Percentiles rank a stretch among this genome's conserved stretches.
These are phyloP conservation scores for Pomacea canaliculata DNA, from an alignment of 2,888 invertebrate genomes.

Conservation along the genomic window DNA sequence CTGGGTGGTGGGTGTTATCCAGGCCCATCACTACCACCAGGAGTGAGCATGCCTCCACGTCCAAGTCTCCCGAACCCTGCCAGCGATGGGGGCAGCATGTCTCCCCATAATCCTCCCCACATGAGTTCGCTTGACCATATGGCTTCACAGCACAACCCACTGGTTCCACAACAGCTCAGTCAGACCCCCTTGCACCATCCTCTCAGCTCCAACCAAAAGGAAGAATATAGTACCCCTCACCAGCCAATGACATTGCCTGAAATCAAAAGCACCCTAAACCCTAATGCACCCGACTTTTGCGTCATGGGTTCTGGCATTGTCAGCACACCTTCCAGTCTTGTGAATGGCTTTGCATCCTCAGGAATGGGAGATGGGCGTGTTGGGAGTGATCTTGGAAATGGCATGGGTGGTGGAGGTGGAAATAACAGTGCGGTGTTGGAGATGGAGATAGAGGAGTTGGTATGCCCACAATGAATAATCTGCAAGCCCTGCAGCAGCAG, in stretches of 20 bases:
- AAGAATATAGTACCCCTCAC: slow-evolving; percentile 65
- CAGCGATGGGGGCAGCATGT: slow-evolving; percentile 22
- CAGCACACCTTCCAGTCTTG: slow-evolving; percentile 24
- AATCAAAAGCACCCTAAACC: slow-evolving; percentile 78
- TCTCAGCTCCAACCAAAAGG: slow-evolving; percentile 45
- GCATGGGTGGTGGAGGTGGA: slow-evolving; percentile 9
- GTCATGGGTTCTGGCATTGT: slow-evolving; percentile 19
- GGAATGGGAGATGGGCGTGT: slow-evolving; percentile 11
- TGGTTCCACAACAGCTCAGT: slow-evolving; percentile 27
- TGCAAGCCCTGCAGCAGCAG: slow-evolving; percentile 28
- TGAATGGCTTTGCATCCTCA: slow-evolving; percentile 30
- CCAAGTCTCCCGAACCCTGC: slow-evolving; percentile 46
- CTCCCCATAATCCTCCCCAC: slow-evolving; percentile 6
- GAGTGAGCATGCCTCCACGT: slow-evolving; percentile 48
- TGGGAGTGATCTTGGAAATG: slow-evolving; percentile 13
- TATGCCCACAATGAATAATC: slow-evolving; percentile 6
- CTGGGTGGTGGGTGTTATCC: slow-evolving; percentile 10
- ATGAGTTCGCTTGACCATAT: slow-evolving; percentile 3
- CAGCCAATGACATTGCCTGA: slow-evolving; percentile 69
- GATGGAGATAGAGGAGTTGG: slow-evolving; percentile 6
- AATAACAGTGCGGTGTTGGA: background rate
- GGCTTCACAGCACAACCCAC: background rate
- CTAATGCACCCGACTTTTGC: slow-evolving; percentile 82
- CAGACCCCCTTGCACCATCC: slow-evolving; percentile 24
- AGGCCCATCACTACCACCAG: slow-evolving; percentile 35